These are phyloP conservation scores for Acanthaster planci DNA, from an alignment of 35 echinoderm and acorn worm genomes.

Conservation along the genomic window DNA sequence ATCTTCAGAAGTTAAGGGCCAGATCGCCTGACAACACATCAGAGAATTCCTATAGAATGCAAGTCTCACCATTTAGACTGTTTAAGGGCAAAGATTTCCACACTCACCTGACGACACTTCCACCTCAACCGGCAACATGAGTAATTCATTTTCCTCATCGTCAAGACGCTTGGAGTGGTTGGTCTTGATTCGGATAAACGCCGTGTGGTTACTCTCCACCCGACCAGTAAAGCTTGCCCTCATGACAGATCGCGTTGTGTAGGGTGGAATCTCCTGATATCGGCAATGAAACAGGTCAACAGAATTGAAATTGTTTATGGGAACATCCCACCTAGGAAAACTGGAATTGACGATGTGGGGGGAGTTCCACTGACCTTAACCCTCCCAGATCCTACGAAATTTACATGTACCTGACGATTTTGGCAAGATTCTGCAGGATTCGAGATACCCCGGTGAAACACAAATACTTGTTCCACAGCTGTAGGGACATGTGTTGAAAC, in stretches of 20 bases:
- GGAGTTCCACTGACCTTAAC: no score
- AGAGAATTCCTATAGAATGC: neutral
- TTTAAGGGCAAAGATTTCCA: no score
- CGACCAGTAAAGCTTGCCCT: constrained; percentile 92
- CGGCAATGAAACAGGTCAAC: neutral
- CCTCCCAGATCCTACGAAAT: no score
- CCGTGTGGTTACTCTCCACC: constrained; percentile 93
- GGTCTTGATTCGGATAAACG: constrained; percentile 93
- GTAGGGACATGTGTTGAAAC: no score
- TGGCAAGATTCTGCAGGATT: no score
- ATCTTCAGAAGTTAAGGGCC: neutral
- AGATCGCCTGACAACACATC: neutral
- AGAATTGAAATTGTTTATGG: neutral
- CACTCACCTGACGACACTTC: constrained; percentile 93
- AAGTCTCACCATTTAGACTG: no score
- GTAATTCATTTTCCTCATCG: constrained; percentile 74
- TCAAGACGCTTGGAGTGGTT: constrained; percentile 54
- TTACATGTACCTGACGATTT: no score
- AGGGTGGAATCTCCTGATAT: constrained; percentile 89
- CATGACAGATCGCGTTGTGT: constrained; percentile 95
- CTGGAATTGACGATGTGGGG: no score
- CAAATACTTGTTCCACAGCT: no score
- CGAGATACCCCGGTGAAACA: no score
- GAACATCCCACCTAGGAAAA: no score
- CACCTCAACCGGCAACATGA: constrained; percentile 71